Percentiles rank a stretch among this genome's conserved stretches.
phyloP scores from a whole-genome alignment of 1,140 invertebrate genomes.

The Colletes gigas region DNA sequence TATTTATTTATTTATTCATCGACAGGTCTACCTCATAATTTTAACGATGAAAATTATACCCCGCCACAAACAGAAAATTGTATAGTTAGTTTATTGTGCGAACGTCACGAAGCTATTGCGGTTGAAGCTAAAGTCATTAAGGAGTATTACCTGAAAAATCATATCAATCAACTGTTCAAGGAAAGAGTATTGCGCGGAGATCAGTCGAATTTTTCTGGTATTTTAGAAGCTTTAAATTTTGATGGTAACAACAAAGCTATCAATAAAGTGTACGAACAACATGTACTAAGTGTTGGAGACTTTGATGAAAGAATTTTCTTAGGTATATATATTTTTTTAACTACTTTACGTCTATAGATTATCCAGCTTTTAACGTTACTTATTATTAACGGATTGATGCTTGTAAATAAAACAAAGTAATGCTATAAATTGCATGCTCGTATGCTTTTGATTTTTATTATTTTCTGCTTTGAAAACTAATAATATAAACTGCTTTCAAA shows the following conservation, averaged over 20 bases:
- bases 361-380: conserved; percentile 19
- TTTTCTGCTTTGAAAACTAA: conserved; percentile 36
- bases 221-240: conserved; percentile 88
- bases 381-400: conserved; percentile 15
- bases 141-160: conserved; percentile 92
- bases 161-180: conserved; percentile 90
- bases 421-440: conserved; percentile 25
- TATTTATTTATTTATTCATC: conserved; percentile 11
- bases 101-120: conserved; percentile 88
- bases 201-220: conserved; percentile 84
- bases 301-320: conserved; percentile 98
- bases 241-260: conserved; percentile 92
- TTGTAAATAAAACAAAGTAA: conserved; percentile 25
- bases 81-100: conserved; percentile 92
- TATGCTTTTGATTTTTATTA: conserved; percentile 25
- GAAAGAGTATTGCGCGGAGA: conserved; percentile 87
- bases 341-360: background rate
- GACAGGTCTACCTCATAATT: conserved; percentile 88
- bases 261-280: conserved; percentile 94
- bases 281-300: conserved; percentile 94
- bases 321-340: conserved; percentile 81
- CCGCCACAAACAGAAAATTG: conserved; percentile 86
- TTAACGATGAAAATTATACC: conserved; percentile 85
- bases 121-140: conserved; percentile 95
- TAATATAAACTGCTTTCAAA: background rate